Conservation (phyloP, 2,113 vertebrate genomes). For the Oreochromis tanganicae region DNA sequence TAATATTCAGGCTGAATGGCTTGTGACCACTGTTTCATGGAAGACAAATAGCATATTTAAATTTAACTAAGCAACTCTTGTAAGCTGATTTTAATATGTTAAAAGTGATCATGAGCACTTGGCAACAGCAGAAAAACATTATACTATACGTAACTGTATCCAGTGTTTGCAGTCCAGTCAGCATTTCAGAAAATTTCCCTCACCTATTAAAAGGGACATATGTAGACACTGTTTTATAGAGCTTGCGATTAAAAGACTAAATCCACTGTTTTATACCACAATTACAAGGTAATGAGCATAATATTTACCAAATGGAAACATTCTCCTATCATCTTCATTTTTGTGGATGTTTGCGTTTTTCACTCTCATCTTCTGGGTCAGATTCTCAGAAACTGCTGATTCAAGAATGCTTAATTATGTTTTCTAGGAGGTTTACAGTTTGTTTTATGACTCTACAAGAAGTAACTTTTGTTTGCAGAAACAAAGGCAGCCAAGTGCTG, state of each 20-base stretch:
- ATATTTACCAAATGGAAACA: not conserved
- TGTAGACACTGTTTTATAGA: not conserved
- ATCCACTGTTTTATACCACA: not conserved
- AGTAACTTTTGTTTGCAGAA: not conserved
- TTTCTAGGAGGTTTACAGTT: not conserved
- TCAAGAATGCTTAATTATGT: not conserved
- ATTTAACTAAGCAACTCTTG: not conserved
- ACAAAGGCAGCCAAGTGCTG: not conserved
- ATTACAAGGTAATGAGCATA: not conserved
- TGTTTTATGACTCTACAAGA: not conserved
- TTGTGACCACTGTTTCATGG: not conserved
- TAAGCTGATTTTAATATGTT: not conserved
- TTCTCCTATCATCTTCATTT: not conserved
- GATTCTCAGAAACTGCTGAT: not conserved
- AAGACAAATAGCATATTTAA: not conserved
- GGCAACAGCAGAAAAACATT: not conserved
- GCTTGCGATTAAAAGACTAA: not conserved
- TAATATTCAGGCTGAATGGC: not conserved
- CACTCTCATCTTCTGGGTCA: not conserved
- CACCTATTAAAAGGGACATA: not conserved
- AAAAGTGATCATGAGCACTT: not conserved
- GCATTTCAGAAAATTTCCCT: not conserved
- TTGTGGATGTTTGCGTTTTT: not conserved
- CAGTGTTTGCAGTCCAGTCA: not conserved
- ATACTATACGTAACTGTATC: not conserved